A percentile compares a stretch with the other conserved stretches of the same genome.
These are phyloP conservation scores for Catharus minimus DNA, from an alignment of 2,113 vertebrate species.

Conservation along the genomic window DNA sequence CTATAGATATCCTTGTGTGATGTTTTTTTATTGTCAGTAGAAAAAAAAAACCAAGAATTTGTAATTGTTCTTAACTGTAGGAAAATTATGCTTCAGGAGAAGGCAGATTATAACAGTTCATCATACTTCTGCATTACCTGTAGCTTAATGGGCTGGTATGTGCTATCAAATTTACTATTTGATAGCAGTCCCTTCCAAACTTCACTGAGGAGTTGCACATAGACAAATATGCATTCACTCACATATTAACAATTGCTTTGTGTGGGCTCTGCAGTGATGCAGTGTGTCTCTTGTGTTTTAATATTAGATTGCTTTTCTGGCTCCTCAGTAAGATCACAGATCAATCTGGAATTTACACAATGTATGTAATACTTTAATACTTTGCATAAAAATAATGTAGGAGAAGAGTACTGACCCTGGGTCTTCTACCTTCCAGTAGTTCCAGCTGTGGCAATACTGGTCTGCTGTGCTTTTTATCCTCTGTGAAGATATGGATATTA, in stretches of 20 bases:
- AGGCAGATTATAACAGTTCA: background rate
- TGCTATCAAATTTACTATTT: background rate
- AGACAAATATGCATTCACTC: background rate
- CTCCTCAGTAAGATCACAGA: background rate
- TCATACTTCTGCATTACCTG: background rate
- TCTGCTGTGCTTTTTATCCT: background rate
- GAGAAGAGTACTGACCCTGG: background rate
- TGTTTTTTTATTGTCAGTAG: background rate
- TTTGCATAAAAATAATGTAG: background rate
- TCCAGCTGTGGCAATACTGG: background rate
- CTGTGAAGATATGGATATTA: background rate
- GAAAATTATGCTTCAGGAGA: background rate
- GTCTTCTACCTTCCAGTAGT: background rate
- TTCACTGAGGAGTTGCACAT: background rate
- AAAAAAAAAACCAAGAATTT: background rate
- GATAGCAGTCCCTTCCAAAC: background rate
- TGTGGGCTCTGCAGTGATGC: background rate
- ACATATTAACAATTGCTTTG: rapidly evolving
- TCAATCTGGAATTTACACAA: background rate
- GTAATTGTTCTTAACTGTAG: background rate
- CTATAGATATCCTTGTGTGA: background rate
- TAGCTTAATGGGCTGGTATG: background rate
- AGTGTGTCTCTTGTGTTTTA: background rate
- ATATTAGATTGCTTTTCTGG: background rate
- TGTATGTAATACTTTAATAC: background rate